Evolutionary conservation across 2,888 invertebrate species (phyloP).

Genomic region (Aporophyla nigra): DNA sequence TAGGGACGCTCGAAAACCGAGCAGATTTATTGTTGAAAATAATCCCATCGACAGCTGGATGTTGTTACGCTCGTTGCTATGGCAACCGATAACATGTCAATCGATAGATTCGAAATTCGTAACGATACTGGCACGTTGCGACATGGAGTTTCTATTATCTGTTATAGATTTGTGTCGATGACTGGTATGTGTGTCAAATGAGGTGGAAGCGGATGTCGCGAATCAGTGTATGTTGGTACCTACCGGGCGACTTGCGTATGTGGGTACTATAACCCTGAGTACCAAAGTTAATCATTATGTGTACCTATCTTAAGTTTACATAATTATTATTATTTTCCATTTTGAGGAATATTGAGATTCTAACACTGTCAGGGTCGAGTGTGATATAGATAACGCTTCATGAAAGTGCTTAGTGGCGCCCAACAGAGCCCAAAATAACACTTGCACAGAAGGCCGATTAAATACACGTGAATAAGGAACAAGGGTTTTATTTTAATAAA

Average conservation of each 20-base stretch:
- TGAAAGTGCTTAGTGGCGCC: conserved; percentile 1
- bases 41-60: conserved; percentile 64
- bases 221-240: neutral
- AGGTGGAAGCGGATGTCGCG: conserved; percentile 21
- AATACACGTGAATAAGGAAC: neutral
- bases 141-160: conserved; percentile 49
- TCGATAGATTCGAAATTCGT: conserved; percentile 75
- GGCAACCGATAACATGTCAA: conserved; percentile 79
- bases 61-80: conserved; percentile 80
- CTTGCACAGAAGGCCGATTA: neutral
- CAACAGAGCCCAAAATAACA: neutral
- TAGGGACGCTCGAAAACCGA: conserved; percentile 70
- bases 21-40: conserved; percentile 70
- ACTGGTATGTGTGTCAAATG: conserved; percentile 41
- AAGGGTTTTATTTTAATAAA: conserved; percentile 13
- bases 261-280: neutral
- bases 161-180: conserved; percentile 50
- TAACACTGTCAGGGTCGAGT: neutral
- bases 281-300: neutral
- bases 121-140: conserved; percentile 65
- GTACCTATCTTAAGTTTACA: neutral
- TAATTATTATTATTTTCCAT: neutral
- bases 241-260: neutral
- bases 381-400: neutral
- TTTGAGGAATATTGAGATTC: neutral